Evolutionary conservation across 2,888 invertebrate species (phyloP).

Genomic region (Noctua janthina): DNA sequence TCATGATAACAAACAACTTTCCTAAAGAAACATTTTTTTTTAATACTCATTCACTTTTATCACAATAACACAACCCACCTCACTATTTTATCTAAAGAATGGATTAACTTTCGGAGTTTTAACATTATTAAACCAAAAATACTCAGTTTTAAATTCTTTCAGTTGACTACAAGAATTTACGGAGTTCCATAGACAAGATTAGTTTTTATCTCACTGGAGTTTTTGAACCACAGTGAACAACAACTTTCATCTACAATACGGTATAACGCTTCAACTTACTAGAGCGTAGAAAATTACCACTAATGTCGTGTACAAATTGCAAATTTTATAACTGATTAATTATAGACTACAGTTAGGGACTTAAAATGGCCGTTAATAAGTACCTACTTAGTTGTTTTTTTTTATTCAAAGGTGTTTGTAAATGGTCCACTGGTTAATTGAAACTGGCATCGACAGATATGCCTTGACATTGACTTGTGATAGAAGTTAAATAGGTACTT

Average conservation of each 20-base stretch:
- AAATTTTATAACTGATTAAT: constrained; percentile 51
- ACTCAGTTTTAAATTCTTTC: neutral
- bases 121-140: neutral
- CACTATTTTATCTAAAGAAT: neutral
- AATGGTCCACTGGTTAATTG: constrained; percentile 8
- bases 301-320: constrained; percentile 51
- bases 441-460: neutral
- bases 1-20: too few relatives aligned
- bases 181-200: neutral
- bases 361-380: neutral
- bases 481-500: neutral
- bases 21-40: too few relatives aligned
- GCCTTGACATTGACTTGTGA: neutral
- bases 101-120: neutral
- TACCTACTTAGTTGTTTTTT: neutral
- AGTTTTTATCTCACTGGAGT: neutral
- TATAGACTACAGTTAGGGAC: constrained; percentile 39
- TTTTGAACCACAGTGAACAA: constrained; percentile 16
- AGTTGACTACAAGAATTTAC: neutral
- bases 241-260: constrained; percentile 25
- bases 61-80: too few relatives aligned
- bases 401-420: neutral
- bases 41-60: too few relatives aligned
- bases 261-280: constrained; percentile 40
- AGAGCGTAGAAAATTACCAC: constrained; percentile 53